These are phyloP conservation scores for Molossus alvarezi DNA, from an alignment of 2,797 vertebrate species.

Conservation along the genomic window DNA sequence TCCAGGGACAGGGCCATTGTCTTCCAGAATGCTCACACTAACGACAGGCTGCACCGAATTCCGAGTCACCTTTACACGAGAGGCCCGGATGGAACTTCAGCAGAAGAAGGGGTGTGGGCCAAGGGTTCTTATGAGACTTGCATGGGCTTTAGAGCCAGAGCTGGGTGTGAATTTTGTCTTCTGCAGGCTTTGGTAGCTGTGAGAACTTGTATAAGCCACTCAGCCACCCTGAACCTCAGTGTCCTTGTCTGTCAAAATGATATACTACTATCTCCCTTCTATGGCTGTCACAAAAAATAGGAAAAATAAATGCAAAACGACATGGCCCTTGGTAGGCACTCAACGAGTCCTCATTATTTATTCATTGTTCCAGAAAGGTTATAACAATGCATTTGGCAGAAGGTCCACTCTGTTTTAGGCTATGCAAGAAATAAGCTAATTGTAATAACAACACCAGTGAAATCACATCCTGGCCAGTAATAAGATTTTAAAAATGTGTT, in stretches of 20 bases:
- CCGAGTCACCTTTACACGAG: background rate
- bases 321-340: background rate
- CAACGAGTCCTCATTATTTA: background rate
- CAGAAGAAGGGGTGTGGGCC: rapidly evolving
- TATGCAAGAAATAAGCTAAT: conserved; percentile 54
- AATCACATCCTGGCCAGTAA: conserved; percentile 66
- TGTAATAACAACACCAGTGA: conserved; percentile 65
- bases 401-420: background rate
- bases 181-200: background rate
- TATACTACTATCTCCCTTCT: background rate
- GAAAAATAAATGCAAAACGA: background rate
- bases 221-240: background rate
- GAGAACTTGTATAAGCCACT: background rate
- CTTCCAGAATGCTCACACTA: background rate
- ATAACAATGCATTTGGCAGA: conserved; percentile 45
- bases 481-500: conserved; percentile 72
- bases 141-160: background rate
- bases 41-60: background rate
- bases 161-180: background rate
- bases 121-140: rapidly evolving
- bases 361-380: background rate
- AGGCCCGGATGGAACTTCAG: rapidly evolving
- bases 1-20: background rate
- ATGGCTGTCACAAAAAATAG: background rate
- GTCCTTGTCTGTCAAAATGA: background rate